Evolutionary conservation across 2,888 invertebrate genomes (phyloP).

Genomic region (Dynastes tityus): DNA sequence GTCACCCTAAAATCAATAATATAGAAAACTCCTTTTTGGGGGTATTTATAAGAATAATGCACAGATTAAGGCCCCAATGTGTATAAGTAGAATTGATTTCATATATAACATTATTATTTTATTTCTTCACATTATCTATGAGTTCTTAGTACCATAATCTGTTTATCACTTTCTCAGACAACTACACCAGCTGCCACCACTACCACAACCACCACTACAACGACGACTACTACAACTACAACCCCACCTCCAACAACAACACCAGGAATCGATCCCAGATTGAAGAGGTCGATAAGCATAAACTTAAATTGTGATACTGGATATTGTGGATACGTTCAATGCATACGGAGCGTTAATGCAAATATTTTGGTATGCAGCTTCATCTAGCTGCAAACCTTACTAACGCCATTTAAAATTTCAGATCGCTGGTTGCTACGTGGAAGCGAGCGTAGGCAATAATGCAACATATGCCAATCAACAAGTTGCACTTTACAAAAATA

Average conservation of each 20-base stretch:
- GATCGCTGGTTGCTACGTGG: conserved; percentile 74
- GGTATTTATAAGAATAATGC: too few species aligned
- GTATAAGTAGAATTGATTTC: too few species aligned
- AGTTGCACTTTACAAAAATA: conserved; percentile 75
- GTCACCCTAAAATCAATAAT: too few species aligned
- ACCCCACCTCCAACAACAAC: conserved; percentile 55
- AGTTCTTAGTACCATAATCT: background rate
- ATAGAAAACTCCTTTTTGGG: too few species aligned
- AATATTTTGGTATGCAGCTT: conserved; percentile 72
- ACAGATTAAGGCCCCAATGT: too few species aligned
- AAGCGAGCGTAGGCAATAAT: conserved; percentile 72
- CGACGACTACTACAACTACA: conserved; percentile 8
- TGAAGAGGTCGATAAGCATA: conserved; percentile 39
- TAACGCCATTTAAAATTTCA: conserved; percentile 57
- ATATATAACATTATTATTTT: too few species aligned
- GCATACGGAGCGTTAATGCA: conserved; percentile 74
- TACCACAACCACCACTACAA: background rate
- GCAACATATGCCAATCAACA: conserved; percentile 72
- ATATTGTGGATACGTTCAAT: conserved; percentile 77
- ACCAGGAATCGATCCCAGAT: conserved; percentile 52
- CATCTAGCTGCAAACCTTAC: background rate
- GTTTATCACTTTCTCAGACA: background rate
- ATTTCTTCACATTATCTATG: background rate
- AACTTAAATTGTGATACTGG: conserved; percentile 72
- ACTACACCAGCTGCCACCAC: background rate